Percentiles rank a stretch among this genome's conserved stretches.
Evolutionary conservation across 2,797 vertebrate genomes (phyloP).

Genomic region (Hipposideros larvatus): DNA sequence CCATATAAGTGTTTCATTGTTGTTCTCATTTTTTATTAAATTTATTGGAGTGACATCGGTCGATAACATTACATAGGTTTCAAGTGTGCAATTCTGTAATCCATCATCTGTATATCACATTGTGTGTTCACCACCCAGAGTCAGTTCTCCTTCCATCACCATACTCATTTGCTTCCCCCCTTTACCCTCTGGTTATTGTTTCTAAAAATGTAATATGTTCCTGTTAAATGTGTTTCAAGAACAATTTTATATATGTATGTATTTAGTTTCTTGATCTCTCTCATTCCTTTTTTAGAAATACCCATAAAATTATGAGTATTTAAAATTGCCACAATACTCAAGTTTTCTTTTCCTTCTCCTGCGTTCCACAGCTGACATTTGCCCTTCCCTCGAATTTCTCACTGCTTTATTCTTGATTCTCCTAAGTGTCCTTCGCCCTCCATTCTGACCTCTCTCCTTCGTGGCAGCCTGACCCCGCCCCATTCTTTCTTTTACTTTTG

Average conservation of each 20-base stretch:
- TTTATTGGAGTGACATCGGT: too few species aligned
- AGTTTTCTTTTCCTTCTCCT: slow-evolving; percentile 14
- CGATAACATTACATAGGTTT: too few species aligned
- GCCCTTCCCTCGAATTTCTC: slow-evolving; percentile 19
- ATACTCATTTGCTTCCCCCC: too few species aligned
- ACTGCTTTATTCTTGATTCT: slow-evolving; percentile 52
- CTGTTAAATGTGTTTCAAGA: slow-evolving; percentile 37
- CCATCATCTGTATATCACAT: too few species aligned
- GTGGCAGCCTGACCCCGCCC: slow-evolving; percentile 45
- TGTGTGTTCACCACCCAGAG: too few species aligned
- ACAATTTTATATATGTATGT: neutral
- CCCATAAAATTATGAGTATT: neutral
- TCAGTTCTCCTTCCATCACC: too few species aligned
- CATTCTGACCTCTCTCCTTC: slow-evolving; percentile 41
- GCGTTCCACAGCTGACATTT: neutral
- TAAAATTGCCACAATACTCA: neutral
- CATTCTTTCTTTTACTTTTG: slow-evolving; percentile 63
- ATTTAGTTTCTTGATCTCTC: neutral
- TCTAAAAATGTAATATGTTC: neutral
- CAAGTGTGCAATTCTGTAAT: too few species aligned
- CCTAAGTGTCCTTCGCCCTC: slow-evolving; percentile 7
- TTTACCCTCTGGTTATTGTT: neutral
- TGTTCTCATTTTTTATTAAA: neutral
- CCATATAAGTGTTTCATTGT: neutral
- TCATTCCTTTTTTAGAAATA: slow-evolving; percentile 30